These are phyloP conservation scores for Drosophila imparisetae DNA, from an alignment of 2,888 invertebrate genomes.

Conservation along the genomic window DNA sequence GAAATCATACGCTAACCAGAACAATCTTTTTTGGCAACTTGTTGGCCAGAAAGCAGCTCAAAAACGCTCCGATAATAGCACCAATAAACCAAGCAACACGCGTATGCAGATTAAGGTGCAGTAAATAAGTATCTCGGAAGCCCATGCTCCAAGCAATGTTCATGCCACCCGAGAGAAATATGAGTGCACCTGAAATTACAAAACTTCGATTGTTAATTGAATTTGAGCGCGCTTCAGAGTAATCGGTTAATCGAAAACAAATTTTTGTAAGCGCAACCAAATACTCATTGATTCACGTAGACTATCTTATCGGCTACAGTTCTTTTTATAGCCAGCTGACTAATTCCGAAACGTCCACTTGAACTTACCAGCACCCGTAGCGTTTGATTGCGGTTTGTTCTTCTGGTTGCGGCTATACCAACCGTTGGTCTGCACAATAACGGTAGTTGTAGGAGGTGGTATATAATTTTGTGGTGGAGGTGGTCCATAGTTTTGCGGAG, in stretches of 20 bases:
- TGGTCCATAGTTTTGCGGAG: slow-evolving; percentile 29
- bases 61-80: slow-evolving; percentile 73
- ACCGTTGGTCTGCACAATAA: slow-evolving; percentile 24
- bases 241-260: background rate
- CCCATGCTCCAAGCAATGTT: slow-evolving; percentile 74
- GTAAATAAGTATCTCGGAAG: slow-evolving; percentile 3
- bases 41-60: slow-evolving; percentile 63
- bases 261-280: background rate
- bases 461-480: slow-evolving; percentile 34
- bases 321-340: slow-evolving; percentile 30
- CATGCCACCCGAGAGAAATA: slow-evolving; percentile 79
- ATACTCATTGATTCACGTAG: background rate
- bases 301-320: slow-evolving; percentile 34
- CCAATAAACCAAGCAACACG: slow-evolving; percentile 80
- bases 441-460: slow-evolving; percentile 15
- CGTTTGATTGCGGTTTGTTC: slow-evolving; percentile 66
- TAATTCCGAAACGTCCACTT: background rate
- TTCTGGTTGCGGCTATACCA: slow-evolving; percentile 46
- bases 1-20: slow-evolving; percentile 55
- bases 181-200: slow-evolving; percentile 58
- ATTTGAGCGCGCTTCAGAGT: background rate
- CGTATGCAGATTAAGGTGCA: slow-evolving; percentile 3
- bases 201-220: background rate
- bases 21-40: slow-evolving; percentile 69
- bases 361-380: slow-evolving; percentile 52